Percentiles rank a stretch among this genome's conserved stretches.
phyloP scores from a whole-genome alignment of 2,113 vertebrate species.

The Lontra canadensis region DNA sequence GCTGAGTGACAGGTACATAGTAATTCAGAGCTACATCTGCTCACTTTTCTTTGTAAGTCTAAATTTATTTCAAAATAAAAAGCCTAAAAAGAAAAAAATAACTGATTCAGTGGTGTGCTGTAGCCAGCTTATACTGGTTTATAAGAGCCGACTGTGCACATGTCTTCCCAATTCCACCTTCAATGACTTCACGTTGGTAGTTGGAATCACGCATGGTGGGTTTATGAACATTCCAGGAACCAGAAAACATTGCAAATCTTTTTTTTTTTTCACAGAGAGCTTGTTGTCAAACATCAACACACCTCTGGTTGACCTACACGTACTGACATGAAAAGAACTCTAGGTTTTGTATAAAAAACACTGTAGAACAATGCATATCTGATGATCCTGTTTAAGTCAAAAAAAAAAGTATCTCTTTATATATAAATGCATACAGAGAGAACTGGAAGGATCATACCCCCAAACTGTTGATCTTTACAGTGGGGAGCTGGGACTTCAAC shows the following conservation, averaged over 20 bases:
- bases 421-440: background rate
- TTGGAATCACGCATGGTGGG: background rate
- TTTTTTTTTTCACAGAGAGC: background rate
- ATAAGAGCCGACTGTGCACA: background rate
- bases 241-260: constrained; percentile 19
- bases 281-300: constrained; percentile 22
- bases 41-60: background rate
- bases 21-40: background rate
- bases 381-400: background rate
- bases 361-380: background rate
- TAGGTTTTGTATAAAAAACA: background rate
- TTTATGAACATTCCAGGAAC: background rate
- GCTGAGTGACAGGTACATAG: background rate
- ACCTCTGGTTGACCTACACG: background rate
- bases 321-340: background rate
- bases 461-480: background rate
- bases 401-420: background rate
- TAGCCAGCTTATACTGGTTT: background rate
- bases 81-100: background rate
- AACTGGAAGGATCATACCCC: background rate
- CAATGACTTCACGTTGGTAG: background rate
- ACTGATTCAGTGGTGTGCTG: background rate
- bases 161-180: background rate
- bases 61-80: constrained; percentile 48
- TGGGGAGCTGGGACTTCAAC: background rate